phyloP scores from a whole-genome alignment of 2,113 vertebrate genomes.

The Cacatua alba region DNA sequence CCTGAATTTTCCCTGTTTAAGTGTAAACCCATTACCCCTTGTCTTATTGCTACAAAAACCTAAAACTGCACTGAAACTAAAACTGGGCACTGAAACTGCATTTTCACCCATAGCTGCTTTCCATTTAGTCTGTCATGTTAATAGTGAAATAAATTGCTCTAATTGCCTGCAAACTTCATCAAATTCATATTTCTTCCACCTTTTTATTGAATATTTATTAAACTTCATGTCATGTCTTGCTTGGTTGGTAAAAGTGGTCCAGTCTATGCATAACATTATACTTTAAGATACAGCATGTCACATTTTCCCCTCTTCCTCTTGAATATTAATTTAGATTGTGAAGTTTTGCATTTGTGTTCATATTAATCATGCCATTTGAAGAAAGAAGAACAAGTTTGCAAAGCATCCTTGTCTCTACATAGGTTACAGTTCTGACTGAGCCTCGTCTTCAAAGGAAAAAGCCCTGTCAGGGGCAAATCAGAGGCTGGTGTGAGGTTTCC shows the following conservation, averaged over 20 bases:
- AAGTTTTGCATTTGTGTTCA: constrained; percentile 38
- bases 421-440: background rate
- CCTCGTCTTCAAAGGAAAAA: background rate
- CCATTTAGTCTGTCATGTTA: constrained; percentile 80
- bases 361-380: constrained; percentile 28
- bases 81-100: constrained; percentile 60
- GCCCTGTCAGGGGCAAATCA: accelerated
- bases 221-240: constrained; percentile 72
- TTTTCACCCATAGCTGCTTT: constrained; percentile 81
- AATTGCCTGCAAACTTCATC: constrained; percentile 83
- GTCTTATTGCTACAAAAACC: background rate
- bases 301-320: constrained; percentile 7
- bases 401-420: background rate
- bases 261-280: constrained; percentile 59
- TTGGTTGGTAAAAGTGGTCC: constrained; percentile 61
- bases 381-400: background rate
- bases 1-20: background rate
- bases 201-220: constrained; percentile 88
- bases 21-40: background rate
- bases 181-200: constrained; percentile 77
- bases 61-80: background rate
- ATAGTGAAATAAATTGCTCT: constrained; percentile 91
- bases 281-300: constrained; percentile 34
- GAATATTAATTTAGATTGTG: constrained; percentile 55
- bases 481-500: background rate